Percentiles rank a stretch among this genome's conserved stretches.
phyloP scores from a whole-genome alignment of 2,113 vertebrate genomes.

The Bufo gargarizans region DNA sequence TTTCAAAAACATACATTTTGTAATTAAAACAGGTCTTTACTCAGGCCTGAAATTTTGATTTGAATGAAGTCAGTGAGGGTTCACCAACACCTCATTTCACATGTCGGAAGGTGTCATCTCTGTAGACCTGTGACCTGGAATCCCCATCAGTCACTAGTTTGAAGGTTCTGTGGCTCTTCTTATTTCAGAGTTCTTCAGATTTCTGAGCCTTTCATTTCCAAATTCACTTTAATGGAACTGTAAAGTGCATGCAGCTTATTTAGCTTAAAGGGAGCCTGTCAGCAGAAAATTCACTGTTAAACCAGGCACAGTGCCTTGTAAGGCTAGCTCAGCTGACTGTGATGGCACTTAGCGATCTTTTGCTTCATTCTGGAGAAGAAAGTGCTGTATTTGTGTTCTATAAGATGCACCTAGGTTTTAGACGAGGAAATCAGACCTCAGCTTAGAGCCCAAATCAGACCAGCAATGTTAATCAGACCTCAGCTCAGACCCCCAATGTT shows the following conservation, averaged over 20 bases:
- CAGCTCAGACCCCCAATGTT: too few relatives aligned
- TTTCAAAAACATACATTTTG: neutral
- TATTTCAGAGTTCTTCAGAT: neutral
- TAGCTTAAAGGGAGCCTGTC: neutral
- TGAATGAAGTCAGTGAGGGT: neutral
- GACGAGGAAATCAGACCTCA: too few relatives aligned
- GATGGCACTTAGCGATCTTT: too few relatives aligned
- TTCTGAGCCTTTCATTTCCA: neutral
- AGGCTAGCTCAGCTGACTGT: too few relatives aligned
- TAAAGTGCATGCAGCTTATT: neutral
- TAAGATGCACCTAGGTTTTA: too few relatives aligned
- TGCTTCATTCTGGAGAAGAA: too few relatives aligned
- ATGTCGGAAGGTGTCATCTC: neutral
- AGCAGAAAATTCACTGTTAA: neutral
- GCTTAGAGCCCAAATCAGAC: too few relatives aligned
- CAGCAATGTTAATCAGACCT: too few relatives aligned
- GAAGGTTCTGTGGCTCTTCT: neutral
- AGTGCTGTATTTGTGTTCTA: too few relatives aligned
- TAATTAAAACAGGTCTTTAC: neutral
- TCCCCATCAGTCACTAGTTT: accelerated
- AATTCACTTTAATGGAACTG: neutral
- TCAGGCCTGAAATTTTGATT: neutral
- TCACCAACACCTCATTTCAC: too few relatives aligned
- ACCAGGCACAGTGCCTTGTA: too few relatives aligned
- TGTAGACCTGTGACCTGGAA: neutral